phyloP scores from a whole-genome alignment of 1,140 invertebrate genomes.

The Portunus trituberculatus region DNA sequence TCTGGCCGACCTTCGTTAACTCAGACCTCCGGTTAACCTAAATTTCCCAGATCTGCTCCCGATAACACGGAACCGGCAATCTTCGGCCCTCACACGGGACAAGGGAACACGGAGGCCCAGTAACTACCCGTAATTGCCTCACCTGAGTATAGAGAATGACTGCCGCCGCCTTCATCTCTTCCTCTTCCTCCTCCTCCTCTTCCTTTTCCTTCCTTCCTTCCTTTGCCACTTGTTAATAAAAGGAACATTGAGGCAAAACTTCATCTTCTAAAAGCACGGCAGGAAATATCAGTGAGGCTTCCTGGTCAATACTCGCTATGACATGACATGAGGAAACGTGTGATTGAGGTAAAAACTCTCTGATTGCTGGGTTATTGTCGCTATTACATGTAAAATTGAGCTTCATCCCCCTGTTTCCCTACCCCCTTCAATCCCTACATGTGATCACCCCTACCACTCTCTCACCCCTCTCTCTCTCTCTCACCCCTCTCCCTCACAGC shows the following conservation, averaged over 20 bases:
- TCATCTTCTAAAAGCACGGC: not conserved
- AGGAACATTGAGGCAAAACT: not conserved
- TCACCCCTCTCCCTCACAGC: not conserved
- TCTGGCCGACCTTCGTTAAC: conserved; percentile 51
- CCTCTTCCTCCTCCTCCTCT: not conserved
- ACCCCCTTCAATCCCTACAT: not conserved
- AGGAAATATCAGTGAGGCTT: not conserved
- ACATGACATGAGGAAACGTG: not conserved
- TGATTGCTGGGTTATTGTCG: conserved; percentile 2
- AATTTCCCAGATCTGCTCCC: conserved; percentile 25
- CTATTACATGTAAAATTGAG: conserved; percentile 12
- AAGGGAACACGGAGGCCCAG: not conserved
- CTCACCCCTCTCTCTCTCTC: not conserved
- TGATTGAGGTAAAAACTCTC: not conserved
- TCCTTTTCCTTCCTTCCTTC: not conserved
- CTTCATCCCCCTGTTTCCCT: not conserved
- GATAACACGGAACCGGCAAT: conserved; percentile 42
- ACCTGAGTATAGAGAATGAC: conserved; percentile 9
- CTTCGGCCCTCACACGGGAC: conserved; percentile 6
- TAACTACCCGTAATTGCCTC: conserved; percentile 18
- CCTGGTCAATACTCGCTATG: not conserved
- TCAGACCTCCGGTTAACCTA: conserved; percentile 43
- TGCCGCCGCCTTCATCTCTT: not conserved
- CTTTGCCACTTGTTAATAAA: not conserved
- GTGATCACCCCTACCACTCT: not conserved